Conservation (phyloP, 30 jellyfish, hydroid and myxozoan species). For the Hydractinia echinata region DNA sequence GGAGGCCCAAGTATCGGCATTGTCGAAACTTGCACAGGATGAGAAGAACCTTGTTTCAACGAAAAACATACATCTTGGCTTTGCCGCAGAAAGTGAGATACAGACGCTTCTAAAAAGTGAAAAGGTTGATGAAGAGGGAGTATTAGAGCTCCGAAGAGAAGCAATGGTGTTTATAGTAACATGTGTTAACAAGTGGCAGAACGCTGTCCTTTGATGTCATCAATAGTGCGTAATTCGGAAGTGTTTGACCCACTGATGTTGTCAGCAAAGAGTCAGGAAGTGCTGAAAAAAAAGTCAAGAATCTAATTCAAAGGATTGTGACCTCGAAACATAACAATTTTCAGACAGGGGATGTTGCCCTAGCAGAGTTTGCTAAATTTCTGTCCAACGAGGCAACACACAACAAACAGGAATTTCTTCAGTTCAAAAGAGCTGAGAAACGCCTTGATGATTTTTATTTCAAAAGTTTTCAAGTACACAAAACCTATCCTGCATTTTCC, state of each 20-base stretch:
- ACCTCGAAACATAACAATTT: background rate
- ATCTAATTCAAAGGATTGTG: background rate
- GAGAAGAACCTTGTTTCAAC: constrained; percentile 14
- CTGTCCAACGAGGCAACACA: background rate
- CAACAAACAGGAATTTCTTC: background rate
- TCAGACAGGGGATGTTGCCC: background rate
- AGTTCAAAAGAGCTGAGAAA: constrained; percentile 20
- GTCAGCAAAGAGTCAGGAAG: background rate
- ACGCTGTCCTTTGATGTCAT: background rate
- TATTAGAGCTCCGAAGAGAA: background rate
- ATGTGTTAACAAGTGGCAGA: background rate
- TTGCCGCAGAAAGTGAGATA: constrained; percentile 4
- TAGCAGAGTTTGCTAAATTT: constrained; percentile 2
- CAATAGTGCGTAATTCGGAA: background rate
- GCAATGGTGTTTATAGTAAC: background rate
- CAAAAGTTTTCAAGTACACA: constrained; percentile 2
- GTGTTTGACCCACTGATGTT: background rate
- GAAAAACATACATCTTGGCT: constrained; percentile 13
- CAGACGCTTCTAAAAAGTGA: background rate
- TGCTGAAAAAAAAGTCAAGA: background rate
- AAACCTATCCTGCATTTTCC: constrained; percentile 9
- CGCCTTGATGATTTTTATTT: constrained; percentile 25
- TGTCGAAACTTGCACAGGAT: constrained; percentile 20
- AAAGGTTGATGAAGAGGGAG: constrained; percentile 1
- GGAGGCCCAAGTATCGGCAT: constrained; percentile 11